Evolutionary conservation across 1,140 invertebrate genomes (phyloP).

Genomic region (Drosophila pseudoobscura): DNA sequence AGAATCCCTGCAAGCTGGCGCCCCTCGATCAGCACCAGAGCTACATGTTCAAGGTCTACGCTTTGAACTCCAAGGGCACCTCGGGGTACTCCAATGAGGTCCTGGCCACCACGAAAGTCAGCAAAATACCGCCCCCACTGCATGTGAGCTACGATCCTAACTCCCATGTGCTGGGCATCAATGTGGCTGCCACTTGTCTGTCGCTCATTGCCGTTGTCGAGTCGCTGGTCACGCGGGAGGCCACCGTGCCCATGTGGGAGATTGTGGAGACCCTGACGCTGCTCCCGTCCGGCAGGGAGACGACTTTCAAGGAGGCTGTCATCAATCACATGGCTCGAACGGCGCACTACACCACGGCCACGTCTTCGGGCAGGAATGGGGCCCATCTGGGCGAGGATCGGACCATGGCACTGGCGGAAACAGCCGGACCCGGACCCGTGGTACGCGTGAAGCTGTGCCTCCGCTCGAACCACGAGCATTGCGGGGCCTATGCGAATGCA

Average conservation of each 20-base stretch:
- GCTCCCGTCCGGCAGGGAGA: constrained; percentile 87
- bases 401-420: constrained; percentile 83
- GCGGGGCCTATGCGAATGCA: constrained; percentile 91
- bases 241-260: constrained; percentile 87
- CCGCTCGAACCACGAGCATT: constrained; percentile 90
- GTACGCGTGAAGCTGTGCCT: constrained; percentile 92
- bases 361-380: constrained; percentile 62
- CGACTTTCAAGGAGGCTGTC: constrained; percentile 88
- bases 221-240: constrained; percentile 85
- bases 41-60: constrained; percentile 93
- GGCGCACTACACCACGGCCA: constrained; percentile 67
- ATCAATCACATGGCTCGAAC: constrained; percentile 85
- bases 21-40: constrained; percentile 92
- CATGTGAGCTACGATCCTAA: constrained; percentile 92
- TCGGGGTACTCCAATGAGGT: constrained; percentile 93
- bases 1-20: constrained; percentile 94
- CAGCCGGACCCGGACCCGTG: constrained; percentile 86
- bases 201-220: constrained; percentile 90
- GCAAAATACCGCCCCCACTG: constrained; percentile 91
- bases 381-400: constrained; percentile 84
- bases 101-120: constrained; percentile 90
- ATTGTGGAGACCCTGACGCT: constrained; percentile 88
- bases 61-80: constrained; percentile 92
- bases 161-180: constrained; percentile 90
- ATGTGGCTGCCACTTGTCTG: constrained; percentile 89